Evolutionary conservation across 2,797 vertebrate genomes (phyloP), one percentile per base, ranked within the genome.

Genomic region (Antrozous pallidus): DNA sequence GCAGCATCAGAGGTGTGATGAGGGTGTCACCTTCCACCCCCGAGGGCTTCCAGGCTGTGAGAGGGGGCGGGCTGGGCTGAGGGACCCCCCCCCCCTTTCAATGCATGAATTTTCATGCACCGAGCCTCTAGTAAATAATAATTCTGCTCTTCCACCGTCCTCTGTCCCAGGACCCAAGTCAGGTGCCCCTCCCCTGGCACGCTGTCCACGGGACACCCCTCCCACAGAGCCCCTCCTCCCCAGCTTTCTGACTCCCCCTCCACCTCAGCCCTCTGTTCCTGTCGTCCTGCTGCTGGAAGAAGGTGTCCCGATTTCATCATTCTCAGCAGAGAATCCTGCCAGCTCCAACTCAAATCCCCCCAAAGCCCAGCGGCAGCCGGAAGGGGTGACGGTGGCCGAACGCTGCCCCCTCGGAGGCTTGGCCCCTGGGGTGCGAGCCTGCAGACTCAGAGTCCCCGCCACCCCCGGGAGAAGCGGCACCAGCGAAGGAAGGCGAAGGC

Each of bases 401-500:
- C 0, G 67, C 36, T 2, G 11, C 42, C 16, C 2, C 16, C 2
- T 0, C 0, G 10, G 47, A 13, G 14, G 42, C 45, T 10, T 13
- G 69, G 69, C 38, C 1, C 1, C 33, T 2, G 56, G 40, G 42
- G 12, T 2, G 24, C 18, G 56, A 88, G 42, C 40, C 56, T n/a
- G 49, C 3, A 2, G 0, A 24, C 31, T 26, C 58, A 6, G 12
- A 26, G 31, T 22, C 51, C 14, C 51, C 1, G 5, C 26, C 1
- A 7, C 31, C 22, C 33, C 28, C 24, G 0, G 0, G 33, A 8
- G 26, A 47, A 11, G 33, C 42, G 0, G 3, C 24, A 16, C 24
- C 0, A 0, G 0, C 1, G 38, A 18, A 20, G 6, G 1, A 6
- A 3, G 8, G 5, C 0, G 0, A 5, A 3, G 8, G 4, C 0